Conservation (phyloP, 2,797 vertebrate genomes). For the Siniperca undulata region DNA sequence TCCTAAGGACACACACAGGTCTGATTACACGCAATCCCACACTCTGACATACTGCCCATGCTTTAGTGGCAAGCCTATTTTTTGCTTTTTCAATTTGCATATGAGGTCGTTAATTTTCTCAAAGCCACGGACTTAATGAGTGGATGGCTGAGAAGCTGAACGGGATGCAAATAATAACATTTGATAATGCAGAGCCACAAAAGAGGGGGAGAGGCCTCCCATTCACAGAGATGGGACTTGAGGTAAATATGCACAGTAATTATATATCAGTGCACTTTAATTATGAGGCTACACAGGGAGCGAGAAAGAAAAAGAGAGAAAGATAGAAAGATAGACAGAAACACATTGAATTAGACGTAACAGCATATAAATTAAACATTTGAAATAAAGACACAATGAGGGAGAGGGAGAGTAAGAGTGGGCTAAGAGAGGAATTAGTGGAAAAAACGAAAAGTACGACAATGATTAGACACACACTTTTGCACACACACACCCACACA, state of each 20-base stretch:
- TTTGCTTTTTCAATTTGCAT: constrained; percentile 77
- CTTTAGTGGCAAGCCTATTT: constrained; percentile 21
- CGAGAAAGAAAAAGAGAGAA: constrained; percentile 32
- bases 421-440: constrained; percentile 48
- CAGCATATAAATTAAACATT: constrained; percentile 69
- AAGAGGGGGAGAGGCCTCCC: constrained; percentile 74
- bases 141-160: constrained; percentile 96
- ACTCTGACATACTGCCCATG: constrained; percentile 38
- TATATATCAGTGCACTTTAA: constrained; percentile 97
- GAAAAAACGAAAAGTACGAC: constrained; percentile 22
- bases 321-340: constrained; percentile 60
- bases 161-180: constrained; percentile 97
- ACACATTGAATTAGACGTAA: constrained; percentile 61
- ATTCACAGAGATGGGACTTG: constrained; percentile 76
- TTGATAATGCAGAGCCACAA: constrained; percentile 96
- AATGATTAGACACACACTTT: constrained; percentile 34
- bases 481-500: constrained; percentile 19
- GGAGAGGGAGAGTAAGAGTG: constrained; percentile 33
- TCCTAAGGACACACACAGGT: constrained; percentile 20
- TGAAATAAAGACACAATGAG: constrained; percentile 75
- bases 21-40: constrained; percentile 26
- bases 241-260: constrained; percentile 97
- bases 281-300: constrained; percentile 84
- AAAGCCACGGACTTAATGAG: constrained; percentile 94
- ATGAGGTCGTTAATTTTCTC: constrained; percentile 90